Evolutionary conservation across 2,113 vertebrate genomes (phyloP).

Genomic region (Nestor notabilis): DNA sequence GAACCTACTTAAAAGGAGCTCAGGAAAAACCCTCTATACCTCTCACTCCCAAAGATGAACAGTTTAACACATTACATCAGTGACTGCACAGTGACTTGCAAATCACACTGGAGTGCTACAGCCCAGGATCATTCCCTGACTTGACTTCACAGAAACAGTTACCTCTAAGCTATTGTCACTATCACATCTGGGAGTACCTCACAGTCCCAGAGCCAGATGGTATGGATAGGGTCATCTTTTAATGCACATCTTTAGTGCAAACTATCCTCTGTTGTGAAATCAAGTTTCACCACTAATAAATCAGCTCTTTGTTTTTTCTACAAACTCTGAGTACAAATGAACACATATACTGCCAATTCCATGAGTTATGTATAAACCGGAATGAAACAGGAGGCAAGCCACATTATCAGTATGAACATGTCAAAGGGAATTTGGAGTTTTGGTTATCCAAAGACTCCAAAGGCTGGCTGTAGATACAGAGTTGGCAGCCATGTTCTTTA

Average conservation of each 20-base stretch:
- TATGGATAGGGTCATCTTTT: neutral
- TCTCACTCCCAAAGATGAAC: neutral
- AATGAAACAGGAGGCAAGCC: neutral
- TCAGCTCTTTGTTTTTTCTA: neutral
- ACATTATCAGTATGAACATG: neutral
- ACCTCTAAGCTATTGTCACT: neutral
- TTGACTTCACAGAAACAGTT: neutral
- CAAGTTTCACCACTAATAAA: neutral
- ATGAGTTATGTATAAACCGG: neutral
- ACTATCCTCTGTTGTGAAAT: neutral
- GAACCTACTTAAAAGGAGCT: neutral
- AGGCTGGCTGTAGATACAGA: neutral
- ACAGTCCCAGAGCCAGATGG: neutral
- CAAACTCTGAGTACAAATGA: neutral
- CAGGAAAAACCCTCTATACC: neutral
- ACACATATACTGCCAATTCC: neutral
- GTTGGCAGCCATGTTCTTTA: neutral
- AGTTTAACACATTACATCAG: neutral
- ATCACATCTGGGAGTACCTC: neutral
- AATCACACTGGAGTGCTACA: neutral
- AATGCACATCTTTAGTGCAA: neutral
- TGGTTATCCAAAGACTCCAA: neutral
- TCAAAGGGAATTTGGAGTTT: neutral
- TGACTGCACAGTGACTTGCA: neutral
- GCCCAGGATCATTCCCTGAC: neutral